Evolutionary conservation across 37 sponge, comb jelly and placozoan genomes (phyloP).

Genomic region (Crambe crambe): DNA sequence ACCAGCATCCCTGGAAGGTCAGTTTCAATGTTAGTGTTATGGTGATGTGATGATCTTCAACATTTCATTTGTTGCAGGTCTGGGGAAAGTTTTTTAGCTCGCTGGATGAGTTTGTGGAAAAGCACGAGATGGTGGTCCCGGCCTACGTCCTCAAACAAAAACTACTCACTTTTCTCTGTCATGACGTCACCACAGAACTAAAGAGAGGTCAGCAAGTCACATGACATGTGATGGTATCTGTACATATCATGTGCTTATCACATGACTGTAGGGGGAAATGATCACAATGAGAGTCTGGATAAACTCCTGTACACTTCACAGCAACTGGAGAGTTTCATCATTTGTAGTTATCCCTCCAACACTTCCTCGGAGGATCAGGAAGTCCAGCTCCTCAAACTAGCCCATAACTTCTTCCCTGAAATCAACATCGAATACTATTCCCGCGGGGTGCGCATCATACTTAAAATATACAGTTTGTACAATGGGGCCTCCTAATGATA

Average conservation of each 20-base stretch:
- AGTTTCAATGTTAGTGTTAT: not conserved
- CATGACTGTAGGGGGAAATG: not conserved
- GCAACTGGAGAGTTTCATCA: slow-evolving; percentile 59
- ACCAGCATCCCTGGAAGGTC: slow-evolving; percentile 38
- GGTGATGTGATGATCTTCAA: not conserved
- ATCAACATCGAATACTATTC: slow-evolving; percentile 51
- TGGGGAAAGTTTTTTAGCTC: slow-evolving; percentile 62
- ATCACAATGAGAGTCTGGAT: not conserved
- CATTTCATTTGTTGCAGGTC: slow-evolving; percentile 3
- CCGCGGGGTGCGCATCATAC: slow-evolving; percentile 25
- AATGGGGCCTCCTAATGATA: too few species aligned
- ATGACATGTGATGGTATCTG: not conserved
- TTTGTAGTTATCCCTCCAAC: slow-evolving; percentile 19
- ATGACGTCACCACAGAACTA: slow-evolving; percentile 23
- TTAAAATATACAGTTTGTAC: too few species aligned
- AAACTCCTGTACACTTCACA: slow-evolving; percentile 36
- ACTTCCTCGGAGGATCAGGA: slow-evolving; percentile 22
- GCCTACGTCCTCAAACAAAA: slow-evolving; percentile 49
- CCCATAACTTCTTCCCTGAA: slow-evolving; percentile 31
- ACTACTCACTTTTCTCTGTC: slow-evolving; percentile 22
- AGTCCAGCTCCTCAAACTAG: slow-evolving; percentile 10
- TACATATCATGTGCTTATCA: not conserved
- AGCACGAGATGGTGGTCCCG: slow-evolving; percentile 36
- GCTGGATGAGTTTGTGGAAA: slow-evolving; percentile 43
- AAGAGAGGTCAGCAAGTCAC: not conserved